Base-by-base conservation (phyloP, 2,888 invertebrate genomes). In the Artemia sinica region DNA sequence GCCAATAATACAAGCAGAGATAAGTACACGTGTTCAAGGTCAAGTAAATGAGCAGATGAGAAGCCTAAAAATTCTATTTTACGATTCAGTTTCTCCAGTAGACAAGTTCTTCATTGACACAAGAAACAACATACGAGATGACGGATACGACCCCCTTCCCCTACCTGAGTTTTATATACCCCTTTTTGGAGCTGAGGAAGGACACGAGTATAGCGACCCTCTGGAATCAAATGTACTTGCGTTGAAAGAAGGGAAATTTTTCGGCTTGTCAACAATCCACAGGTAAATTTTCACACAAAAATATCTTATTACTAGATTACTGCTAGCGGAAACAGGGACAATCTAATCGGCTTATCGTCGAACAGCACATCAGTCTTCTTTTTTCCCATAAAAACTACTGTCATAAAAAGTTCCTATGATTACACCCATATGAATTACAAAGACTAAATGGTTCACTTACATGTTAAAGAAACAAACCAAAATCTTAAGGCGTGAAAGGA, bases 41-140 rank as follows among this genome's bases (percentile, higher is more conserved):
- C 86, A 86, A 76, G 84, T 91, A 1, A 88, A 91, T 76, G 81
- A 83, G 13, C 84, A 88, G 76, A 82, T 91, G 49, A 83, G 84
- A 18, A 83, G 85, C 73, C 75, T 88, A 13, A 84, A 87, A 13
- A 85, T 87, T 74, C 84, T 83, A 70, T 86, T 91, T 74, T 89
- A 90, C 0, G 90, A 90, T 76, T 90, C 90, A 0, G 87, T 91
- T 73, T 86, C 89, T 13, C 91, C 91, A 0, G 80, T 91, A 70
- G 91, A 92, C 75, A 87, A 89, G 82, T 84, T 87, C 4, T 83
- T 92, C 63, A 84, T 87, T 0, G 86, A 88, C 75, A 83, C 83
- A 0, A 81, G 90, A 11, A 85, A 85, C 73, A 83, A 85, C 75
- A 85, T 91, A 1, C 79, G 82, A 2, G 76, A 80, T 41, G 81